phyloP scores from a whole-genome alignment of 2,113 vertebrate species.

The Serinus canaria region DNA sequence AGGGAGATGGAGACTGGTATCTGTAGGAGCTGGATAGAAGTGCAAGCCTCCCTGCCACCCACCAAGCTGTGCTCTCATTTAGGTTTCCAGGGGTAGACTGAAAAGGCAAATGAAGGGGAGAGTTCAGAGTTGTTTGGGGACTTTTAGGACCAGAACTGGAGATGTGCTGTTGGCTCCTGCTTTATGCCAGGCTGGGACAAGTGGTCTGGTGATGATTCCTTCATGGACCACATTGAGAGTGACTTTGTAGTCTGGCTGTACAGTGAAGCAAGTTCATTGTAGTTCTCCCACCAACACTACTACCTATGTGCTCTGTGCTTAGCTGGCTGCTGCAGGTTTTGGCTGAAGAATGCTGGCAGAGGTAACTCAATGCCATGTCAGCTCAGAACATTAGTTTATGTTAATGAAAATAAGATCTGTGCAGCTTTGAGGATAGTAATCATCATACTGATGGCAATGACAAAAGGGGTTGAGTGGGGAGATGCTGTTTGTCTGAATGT shows the following conservation, averaged over 20 bases:
- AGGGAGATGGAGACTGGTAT: not conserved
- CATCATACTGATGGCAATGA: not conserved
- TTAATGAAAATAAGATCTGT: not conserved
- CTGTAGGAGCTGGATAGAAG: not conserved
- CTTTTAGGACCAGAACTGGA: not conserved
- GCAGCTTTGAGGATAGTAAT: not conserved
- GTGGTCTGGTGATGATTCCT: not conserved
- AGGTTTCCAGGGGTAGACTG: not conserved
- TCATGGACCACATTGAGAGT: rapidly evolving
- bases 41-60: not conserved
- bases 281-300: not conserved
- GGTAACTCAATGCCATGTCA: rapidly evolving
- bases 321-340: not conserved
- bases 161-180: not conserved
- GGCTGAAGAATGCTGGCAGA: not conserved
- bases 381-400: not conserved
- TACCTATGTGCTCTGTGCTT: not conserved
- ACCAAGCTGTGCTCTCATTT: not conserved
- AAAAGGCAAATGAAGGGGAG: not conserved
- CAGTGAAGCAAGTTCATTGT: not conserved
- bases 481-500: not conserved
- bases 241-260: not conserved
- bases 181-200: not conserved
- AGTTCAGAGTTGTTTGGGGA: not conserved
- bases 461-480: not conserved